These are phyloP conservation scores for Naja naja DNA, from an alignment of 2,113 vertebrate species.

Conservation along the genomic window DNA sequence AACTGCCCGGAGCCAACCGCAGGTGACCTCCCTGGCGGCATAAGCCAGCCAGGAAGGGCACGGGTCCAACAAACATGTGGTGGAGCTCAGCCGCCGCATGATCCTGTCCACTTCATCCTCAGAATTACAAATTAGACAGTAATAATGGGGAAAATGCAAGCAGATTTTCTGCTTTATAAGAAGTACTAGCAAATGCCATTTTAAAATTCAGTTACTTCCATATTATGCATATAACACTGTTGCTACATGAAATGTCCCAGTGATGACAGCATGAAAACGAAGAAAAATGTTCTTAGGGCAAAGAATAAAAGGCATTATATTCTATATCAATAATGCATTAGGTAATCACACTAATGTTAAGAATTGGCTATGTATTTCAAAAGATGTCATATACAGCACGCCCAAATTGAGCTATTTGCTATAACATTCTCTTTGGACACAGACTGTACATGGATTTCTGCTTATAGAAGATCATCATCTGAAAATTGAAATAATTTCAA, in stretches of 20 bases:
- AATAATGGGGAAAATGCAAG: not conserved
- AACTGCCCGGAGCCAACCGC: no score
- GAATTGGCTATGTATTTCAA: not conserved
- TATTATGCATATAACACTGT: not conserved
- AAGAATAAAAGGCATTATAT: not conserved
- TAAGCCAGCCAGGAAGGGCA: no score
- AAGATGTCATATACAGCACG: not conserved
- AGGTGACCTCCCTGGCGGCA: no score
- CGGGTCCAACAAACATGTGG: no score
- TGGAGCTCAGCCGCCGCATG: no score
- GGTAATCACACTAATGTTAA: not conserved
- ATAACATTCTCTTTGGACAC: not conserved
- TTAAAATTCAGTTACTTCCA: not conserved
- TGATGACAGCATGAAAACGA: not conserved
- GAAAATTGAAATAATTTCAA: not conserved
- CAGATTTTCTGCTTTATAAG: not conserved
- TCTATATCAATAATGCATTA: not conserved
- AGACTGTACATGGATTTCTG: not conserved
- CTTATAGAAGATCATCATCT: not conserved
- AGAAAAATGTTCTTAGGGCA: not conserved
- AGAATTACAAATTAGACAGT: not conserved
- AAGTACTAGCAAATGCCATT: not conserved
- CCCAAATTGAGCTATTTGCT: not conserved
- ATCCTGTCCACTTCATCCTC: no score
- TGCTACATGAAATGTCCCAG: not conserved